Conservation (phyloP, 1,140 invertebrate species). For the Pseudomyrmex gracilis region DNA sequence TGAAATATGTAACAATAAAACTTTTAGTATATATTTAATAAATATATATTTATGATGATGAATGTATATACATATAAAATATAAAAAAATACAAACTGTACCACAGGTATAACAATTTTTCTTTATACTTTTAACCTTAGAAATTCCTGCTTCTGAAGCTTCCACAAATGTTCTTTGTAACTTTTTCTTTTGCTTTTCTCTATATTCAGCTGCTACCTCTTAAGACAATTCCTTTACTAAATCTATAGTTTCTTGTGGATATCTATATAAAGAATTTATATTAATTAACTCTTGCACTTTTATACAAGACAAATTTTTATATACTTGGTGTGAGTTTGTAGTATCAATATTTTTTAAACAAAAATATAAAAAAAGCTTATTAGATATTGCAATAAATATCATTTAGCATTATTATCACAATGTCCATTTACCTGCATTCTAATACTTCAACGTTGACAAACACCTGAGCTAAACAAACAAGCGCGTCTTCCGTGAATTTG, state of each 20-base stretch:
- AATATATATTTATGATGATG: no score
- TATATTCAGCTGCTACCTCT: conserved; percentile 89
- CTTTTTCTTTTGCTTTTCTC: conserved; percentile 89
- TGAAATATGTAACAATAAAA: no score
- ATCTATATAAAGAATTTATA: conserved; percentile 85
- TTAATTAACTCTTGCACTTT: neutral
- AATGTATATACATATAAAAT: neutral
- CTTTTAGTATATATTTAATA: no score
- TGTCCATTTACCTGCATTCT: conserved; percentile 89
- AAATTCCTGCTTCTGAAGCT: conserved; percentile 91
- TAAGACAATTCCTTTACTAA: conserved; percentile 90
- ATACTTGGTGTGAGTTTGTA: neutral
- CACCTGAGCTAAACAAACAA: conserved; percentile 93
- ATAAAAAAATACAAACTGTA: conserved; percentile 20
- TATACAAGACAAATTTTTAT: neutral
- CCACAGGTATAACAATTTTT: conserved; percentile 79
- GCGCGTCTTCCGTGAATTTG: conserved; percentile 90
- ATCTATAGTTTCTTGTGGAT: conserved; percentile 92
- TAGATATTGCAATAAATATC: neutral
- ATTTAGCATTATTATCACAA: no score
- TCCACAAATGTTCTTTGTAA: conserved; percentile 91
- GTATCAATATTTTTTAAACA: neutral
- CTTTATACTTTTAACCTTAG: conserved; percentile 88
- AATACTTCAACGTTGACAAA: conserved; percentile 94
- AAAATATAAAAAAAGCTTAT: neutral